These are phyloP conservation scores for Herpetotheres cachinnans DNA, from an alignment of 2,113 vertebrate genomes.

Conservation along the genomic window DNA sequence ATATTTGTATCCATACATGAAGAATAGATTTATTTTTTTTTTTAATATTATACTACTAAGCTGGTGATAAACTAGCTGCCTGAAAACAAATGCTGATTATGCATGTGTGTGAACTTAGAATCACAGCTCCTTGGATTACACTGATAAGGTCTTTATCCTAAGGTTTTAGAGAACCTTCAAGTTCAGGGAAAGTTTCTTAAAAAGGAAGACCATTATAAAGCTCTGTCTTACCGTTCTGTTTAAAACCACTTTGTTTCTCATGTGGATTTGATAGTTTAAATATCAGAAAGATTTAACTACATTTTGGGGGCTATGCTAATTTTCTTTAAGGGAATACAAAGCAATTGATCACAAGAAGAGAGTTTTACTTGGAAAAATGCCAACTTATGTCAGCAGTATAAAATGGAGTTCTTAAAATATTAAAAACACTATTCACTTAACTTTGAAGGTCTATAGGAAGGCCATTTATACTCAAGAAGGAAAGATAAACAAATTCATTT, in stretches of 20 bases:
- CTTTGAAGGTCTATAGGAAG: conserved; percentile 3
- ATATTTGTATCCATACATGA: neutral
- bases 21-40: neutral
- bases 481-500: neutral
- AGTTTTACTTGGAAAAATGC: neutral
- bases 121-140: neutral
- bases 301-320: neutral
- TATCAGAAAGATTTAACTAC: neutral
- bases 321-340: neutral
- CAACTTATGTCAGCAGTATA: neutral
- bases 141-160: neutral
- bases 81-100: neutral
- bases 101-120: neutral
- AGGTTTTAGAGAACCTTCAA: neutral
- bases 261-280: neutral
- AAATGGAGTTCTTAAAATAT: neutral
- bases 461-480: neutral
- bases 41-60: neutral
- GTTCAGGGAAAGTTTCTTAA: neutral
- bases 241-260: neutral
- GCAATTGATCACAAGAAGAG: neutral
- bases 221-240: neutral
- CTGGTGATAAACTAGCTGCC: neutral
- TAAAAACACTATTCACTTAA: neutral
- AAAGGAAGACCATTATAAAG: neutral